Evolutionary conservation across 2,797 vertebrate species (phyloP).

Genomic region (Cossypha niveicapilla): DNA sequence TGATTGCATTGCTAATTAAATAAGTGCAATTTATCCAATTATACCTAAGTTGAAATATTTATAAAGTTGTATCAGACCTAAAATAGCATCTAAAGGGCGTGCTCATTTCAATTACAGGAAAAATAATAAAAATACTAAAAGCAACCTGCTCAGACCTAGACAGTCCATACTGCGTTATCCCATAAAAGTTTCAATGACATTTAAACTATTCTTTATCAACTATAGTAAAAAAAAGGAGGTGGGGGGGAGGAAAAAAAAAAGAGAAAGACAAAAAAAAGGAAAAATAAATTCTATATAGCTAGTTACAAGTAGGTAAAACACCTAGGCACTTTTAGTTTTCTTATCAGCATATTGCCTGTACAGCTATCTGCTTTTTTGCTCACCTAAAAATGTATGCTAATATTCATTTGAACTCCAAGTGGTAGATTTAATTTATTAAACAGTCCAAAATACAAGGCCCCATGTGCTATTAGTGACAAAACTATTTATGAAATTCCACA

Average conservation of each 20-base stretch:
- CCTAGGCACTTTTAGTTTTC: background rate
- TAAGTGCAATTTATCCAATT: constrained; percentile 73
- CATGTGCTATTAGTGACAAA: background rate
- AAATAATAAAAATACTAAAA: constrained; percentile 35
- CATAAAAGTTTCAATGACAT: background rate
- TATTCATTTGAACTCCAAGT: background rate
- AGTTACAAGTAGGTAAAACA: background rate
- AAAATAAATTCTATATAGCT: background rate
- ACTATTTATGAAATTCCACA: background rate
- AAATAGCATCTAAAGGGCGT: constrained; percentile 69
- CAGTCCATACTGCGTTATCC: background rate
- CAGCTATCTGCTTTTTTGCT: background rate
- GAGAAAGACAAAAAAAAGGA: background rate
- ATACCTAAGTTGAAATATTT: constrained; percentile 73
- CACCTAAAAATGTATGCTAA: background rate
- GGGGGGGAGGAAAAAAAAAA: background rate
- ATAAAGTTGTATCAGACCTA: constrained; percentile 61
- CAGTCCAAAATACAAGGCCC: background rate
- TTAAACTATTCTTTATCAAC: background rate
- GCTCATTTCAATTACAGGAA: constrained; percentile 54
- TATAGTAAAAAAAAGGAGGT: fast-evolving
- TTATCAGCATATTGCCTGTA: background rate
- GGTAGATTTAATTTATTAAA: background rate
- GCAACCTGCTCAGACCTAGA: background rate
- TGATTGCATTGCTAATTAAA: constrained; percentile 72